These are phyloP conservation scores for Festucalex cinctus DNA, from an alignment of 2,113 vertebrate species.

Conservation along the genomic window DNA sequence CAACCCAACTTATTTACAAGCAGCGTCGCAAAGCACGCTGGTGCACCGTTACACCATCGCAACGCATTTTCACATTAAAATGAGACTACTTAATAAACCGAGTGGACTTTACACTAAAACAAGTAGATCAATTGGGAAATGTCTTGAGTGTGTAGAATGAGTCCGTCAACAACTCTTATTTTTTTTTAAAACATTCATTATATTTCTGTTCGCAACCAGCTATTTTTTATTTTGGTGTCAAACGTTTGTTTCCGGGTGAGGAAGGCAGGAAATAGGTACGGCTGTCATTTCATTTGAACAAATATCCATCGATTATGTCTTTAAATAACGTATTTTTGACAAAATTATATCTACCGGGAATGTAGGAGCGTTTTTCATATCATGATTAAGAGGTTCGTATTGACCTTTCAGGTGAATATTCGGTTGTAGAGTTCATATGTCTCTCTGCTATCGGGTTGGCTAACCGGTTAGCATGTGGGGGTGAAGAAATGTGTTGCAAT, in stretches of 20 bases:
- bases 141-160: background rate
- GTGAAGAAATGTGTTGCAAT: constrained; percentile 9
- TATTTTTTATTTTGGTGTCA: constrained; percentile 24
- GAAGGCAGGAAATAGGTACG: constrained; percentile 51
- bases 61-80: constrained; percentile 41
- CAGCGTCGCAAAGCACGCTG: too few relatives aligned
- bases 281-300: constrained; percentile 41
- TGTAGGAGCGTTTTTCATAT: background rate
- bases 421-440: constrained; percentile 3
- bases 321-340: background rate
- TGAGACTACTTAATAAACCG: background rate
- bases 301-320: constrained; percentile 10
- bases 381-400: constrained; percentile 3
- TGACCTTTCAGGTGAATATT: background rate
- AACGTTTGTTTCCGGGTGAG: constrained; percentile 52
- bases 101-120: background rate
- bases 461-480: constrained; percentile 64
- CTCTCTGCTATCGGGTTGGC: constrained; percentile 32
- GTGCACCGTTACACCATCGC: too few relatives aligned
- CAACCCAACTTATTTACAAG: too few relatives aligned
- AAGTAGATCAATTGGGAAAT: rapidly evolving
- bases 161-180: background rate
- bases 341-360: too few relatives aligned
- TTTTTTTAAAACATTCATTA: background rate
- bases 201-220: background rate